Base-by-base conservation (phyloP, 2,888 invertebrate genomes). In the Tortrix viridana region DNA sequence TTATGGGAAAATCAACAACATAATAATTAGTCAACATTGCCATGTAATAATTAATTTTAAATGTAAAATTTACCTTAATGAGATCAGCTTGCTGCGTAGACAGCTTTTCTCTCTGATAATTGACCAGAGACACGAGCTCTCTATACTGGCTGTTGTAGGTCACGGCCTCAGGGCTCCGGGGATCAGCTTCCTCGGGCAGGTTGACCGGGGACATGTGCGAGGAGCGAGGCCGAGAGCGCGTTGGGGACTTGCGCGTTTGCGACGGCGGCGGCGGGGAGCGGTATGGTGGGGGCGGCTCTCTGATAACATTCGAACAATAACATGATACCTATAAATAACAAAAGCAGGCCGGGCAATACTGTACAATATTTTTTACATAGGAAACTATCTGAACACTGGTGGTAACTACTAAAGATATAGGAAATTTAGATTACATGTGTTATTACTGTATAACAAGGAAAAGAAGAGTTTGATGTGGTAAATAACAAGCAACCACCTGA, bases 21-120 rank as follows among this genome's bases (percentile, higher is more conserved):
- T 1, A 7, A 26, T 26, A 26, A 26, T 26, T 7, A 23, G 4
- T 26, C 38, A 37, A 37, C 5, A 1, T 43, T 14, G 1, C 22
- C 69, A 65, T 22, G 22, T 22, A 3, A 22, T 3, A 22, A 22
- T 22, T 22, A 3, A 22, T 3, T 3, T 3, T 4, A n/a, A 2
- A 22, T 22, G 2, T 4, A 22, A 22, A 9, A 7, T 60, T 74
- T 86, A 97, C 97, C 93, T 98, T 97, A 64, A 96, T 97, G 73
- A 98, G 94, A 93, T 98, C 97, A 73, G 96, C 95, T 87, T 98
- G 98, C 80, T 98, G 98, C 74, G 95, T 94, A 58, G 96, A 96
- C 65, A 98, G 93, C 82, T 97, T 97, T 79, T 98, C 98, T 67
- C 97, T 93, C 86, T 98, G 98, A 82, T 96, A 96, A 89, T 97